Evolutionary conservation across 2,797 vertebrate genomes (phyloP).

Genomic region (Podarcis lilfordi): DNA sequence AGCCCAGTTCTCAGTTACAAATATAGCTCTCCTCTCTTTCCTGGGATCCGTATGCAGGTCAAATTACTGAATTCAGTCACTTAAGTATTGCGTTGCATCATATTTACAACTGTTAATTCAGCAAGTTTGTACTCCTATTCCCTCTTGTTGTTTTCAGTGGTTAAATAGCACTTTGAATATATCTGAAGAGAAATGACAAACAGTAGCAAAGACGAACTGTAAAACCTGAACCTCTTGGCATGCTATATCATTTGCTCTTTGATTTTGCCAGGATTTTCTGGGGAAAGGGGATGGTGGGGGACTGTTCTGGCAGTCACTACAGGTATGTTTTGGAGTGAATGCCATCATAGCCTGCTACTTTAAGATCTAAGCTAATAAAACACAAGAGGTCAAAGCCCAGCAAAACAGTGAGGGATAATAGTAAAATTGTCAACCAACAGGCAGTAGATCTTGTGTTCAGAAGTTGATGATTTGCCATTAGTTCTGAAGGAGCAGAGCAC

Average conservation of each 20-base stretch:
- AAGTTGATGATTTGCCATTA: neutral
- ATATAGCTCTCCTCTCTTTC: neutral
- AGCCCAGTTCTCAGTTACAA: neutral
- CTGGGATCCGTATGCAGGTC: neutral
- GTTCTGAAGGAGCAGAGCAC: neutral
- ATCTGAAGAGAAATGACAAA: neutral
- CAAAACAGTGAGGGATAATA: neutral
- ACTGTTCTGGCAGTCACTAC: neutral
- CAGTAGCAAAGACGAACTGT: neutral
- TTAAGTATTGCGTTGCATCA: conserved; percentile 2
- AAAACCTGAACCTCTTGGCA: neutral
- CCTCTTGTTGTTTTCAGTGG: neutral
- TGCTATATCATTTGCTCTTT: neutral
- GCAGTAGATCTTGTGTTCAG: neutral
- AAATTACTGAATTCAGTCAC: neutral
- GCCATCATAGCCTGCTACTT: neutral
- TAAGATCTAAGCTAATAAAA: neutral
- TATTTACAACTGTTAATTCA: neutral
- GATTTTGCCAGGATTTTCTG: conserved; percentile 10
- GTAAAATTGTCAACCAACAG: neutral
- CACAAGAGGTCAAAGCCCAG: neutral
- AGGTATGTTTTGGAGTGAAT: neutral
- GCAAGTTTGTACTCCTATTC: neutral
- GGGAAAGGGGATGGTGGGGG: neutral
- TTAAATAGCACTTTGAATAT: neutral